These are phyloP conservation scores for Paguma larvata DNA, from an alignment of 2,797 vertebrate genomes.

Conservation along the genomic window DNA sequence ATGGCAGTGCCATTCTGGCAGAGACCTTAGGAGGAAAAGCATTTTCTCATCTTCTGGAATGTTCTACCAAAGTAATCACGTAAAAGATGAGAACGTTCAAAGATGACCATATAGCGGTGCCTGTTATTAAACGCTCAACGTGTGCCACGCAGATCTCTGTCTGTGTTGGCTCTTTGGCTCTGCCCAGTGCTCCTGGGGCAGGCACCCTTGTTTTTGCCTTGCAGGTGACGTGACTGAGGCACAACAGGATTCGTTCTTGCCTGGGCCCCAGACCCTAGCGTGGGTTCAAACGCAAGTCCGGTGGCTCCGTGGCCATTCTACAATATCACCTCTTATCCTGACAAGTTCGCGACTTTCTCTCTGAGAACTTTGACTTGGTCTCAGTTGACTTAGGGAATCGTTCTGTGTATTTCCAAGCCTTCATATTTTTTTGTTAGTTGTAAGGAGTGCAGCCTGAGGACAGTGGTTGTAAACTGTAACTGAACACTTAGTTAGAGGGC, in stretches of 20 bases:
- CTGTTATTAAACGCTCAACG: not conserved
- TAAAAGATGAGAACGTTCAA: not conserved
- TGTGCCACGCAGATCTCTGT: not conserved
- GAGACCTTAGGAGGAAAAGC: not conserved
- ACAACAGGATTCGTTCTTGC: not conserved
- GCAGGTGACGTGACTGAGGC: not conserved
- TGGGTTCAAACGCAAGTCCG: not conserved
- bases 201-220: not conserved
- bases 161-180: not conserved
- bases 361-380: not conserved
- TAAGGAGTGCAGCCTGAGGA: constrained; percentile 35
- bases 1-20: not conserved
- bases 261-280: not conserved
- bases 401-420: constrained; percentile 7
- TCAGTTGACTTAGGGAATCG: constrained; percentile 16
- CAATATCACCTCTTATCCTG: not conserved
- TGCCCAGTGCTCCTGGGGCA: not conserved
- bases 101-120: not conserved
- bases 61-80: not conserved
- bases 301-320: no score
- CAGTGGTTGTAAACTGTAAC: constrained; percentile 13
- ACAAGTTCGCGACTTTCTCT: not conserved
- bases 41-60: constrained; percentile 30
- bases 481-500: not conserved
- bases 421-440: constrained; percentile 52